A percentile compares a stretch with the other conserved stretches of the same genome.
phyloP scores from a whole-genome alignment of 2,888 invertebrate species.

The Drosophila pseudotakahashii region DNA sequence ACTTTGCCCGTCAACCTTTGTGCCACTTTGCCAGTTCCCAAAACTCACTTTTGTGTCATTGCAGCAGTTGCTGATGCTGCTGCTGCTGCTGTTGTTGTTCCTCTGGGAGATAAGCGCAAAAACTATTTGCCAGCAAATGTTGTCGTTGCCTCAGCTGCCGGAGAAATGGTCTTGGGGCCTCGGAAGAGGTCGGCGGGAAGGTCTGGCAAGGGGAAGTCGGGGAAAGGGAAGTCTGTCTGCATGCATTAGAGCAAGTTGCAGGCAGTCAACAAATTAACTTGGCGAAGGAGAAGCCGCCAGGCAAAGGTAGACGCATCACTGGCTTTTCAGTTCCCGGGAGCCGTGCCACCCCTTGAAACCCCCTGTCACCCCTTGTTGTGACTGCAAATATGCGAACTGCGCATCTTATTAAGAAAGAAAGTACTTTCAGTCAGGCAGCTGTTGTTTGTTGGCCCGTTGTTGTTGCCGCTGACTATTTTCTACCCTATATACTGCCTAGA shows the following conservation, averaged over 20 bases:
- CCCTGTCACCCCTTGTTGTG: slow-evolving; percentile 12
- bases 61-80: slow-evolving; percentile 30
- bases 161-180: slow-evolving; percentile 17
- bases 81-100: slow-evolving; percentile 29
- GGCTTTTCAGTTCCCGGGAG: slow-evolving; percentile 33
- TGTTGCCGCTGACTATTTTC: slow-evolving; percentile 45
- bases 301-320: slow-evolving; percentile 58
- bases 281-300: slow-evolving; percentile 37
- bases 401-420: slow-evolving; percentile 79
- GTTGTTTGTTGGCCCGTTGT: slow-evolving; percentile 57
- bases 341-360: not conserved
- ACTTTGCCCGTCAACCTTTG: slow-evolving; percentile 73
- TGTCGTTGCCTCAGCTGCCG: slow-evolving; percentile 63
- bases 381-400: slow-evolving; percentile 64
- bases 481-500: slow-evolving; percentile 23
- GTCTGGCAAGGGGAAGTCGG: slow-evolving; percentile 25
- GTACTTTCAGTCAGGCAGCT: slow-evolving; percentile 75
- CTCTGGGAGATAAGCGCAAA: slow-evolving; percentile 44
- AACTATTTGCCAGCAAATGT: slow-evolving; percentile 64
- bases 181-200: slow-evolving; percentile 17
- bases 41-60: slow-evolving; percentile 77
- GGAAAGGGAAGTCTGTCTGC: slow-evolving; percentile 51
- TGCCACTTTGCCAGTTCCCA: slow-evolving; percentile 79
- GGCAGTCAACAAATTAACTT: slow-evolving; percentile 74
- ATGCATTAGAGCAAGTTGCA: slow-evolving; percentile 77